Percentiles rank a stretch among this genome's conserved stretches.
Conservation (phyloP, 2,888 invertebrate species). For the Nyleta sp. region DNA sequence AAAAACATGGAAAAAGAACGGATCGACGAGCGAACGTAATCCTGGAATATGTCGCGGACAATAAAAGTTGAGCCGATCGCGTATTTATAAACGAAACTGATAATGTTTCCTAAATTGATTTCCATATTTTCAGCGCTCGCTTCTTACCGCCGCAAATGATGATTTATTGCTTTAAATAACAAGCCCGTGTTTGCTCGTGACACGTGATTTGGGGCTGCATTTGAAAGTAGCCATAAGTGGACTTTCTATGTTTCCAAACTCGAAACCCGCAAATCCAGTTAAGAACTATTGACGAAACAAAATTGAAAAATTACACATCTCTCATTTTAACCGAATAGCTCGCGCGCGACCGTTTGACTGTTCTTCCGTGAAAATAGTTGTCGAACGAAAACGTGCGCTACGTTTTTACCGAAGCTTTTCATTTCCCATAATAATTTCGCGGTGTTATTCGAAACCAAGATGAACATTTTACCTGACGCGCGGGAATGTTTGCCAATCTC, state of each 20-base stretch:
- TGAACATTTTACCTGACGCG: constrained; percentile 2
- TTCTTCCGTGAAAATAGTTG: too few relatives aligned
- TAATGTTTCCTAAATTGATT: constrained; percentile 36
- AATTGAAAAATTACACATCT: constrained; percentile 42
- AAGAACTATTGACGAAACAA: constrained; percentile 38
- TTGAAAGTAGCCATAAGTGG: constrained; percentile 33
- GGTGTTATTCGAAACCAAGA: not conserved
- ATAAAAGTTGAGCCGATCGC: not conserved
- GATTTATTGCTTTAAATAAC: constrained; percentile 52
- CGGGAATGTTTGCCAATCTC: not conserved
- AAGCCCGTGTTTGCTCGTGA: constrained; percentile 29
- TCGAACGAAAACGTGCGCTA: too few relatives aligned
- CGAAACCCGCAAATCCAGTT: constrained; percentile 27
- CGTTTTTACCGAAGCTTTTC: not conserved
- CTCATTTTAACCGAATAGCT: constrained; percentile 4
- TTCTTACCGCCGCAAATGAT: constrained; percentile 27
- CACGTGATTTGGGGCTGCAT: constrained; percentile 26
- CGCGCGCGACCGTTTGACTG: constrained; percentile 19
- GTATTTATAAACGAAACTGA: constrained; percentile 3
- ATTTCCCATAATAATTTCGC: not conserved
- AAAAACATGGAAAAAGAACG: too few relatives aligned
- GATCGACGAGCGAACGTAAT: not conserved
- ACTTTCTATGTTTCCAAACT: constrained; percentile 12
- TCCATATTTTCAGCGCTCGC: constrained; percentile 26
- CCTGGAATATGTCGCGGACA: not conserved